phyloP scores from a whole-genome alignment of 2,888 invertebrate species.

The Cistogaster globosa region DNA sequence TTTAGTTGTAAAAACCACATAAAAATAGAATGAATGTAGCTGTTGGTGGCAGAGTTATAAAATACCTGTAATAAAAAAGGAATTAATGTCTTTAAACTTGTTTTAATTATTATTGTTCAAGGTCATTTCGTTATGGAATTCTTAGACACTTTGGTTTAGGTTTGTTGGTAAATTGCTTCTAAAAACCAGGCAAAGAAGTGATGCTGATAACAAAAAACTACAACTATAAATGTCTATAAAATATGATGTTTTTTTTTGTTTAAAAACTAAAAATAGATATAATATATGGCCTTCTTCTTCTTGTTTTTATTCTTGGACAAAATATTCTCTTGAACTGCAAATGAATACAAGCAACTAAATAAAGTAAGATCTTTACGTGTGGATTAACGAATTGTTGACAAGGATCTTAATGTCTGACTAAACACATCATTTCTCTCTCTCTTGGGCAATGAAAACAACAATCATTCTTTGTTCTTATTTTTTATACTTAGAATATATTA shows the following conservation, averaged over 20 bases:
- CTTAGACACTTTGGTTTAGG: constrained; percentile 61
- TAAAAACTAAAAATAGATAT: constrained; percentile 64
- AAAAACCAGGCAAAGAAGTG: not conserved
- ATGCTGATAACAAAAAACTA: constrained; percentile 33
- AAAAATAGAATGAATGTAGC: constrained; percentile 23
- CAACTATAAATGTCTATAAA: constrained; percentile 64
- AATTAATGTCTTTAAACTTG: constrained; percentile 65
- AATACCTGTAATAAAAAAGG: not conserved
- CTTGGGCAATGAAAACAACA: not conserved
- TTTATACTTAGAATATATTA: constrained; percentile 25
- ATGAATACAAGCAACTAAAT: not conserved
- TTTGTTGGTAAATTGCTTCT: constrained; percentile 52
- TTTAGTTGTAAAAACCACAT: constrained; percentile 53
- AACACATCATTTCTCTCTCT: constrained; percentile 53
- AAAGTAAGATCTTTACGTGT: constrained; percentile 57
- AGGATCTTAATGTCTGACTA: constrained; percentile 70
- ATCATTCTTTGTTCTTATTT: not conserved
- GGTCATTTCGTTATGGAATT: constrained; percentile 65
- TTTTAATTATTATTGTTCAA: constrained; percentile 69
- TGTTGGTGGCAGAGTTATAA: constrained; percentile 1
- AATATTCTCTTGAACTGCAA: constrained; percentile 20
- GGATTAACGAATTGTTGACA: constrained; percentile 72
- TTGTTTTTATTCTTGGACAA: not conserved
- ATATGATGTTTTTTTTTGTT: constrained; percentile 57
- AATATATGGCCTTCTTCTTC: constrained; percentile 28